phyloP scores from a whole-genome alignment of 2,888 invertebrate genomes.

The Cataglyphis albicans region DNA sequence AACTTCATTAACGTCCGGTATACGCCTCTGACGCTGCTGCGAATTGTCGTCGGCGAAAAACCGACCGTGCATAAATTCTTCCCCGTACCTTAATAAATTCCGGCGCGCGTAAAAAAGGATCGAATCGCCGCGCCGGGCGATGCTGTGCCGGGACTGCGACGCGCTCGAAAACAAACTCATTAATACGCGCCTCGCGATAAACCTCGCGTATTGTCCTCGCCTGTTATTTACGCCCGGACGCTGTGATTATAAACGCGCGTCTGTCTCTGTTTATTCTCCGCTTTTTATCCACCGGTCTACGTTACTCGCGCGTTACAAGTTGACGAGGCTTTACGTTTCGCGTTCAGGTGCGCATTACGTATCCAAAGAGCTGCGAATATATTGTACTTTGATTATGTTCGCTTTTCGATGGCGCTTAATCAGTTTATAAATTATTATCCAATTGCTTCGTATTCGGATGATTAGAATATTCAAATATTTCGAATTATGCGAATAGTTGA shows the following conservation, averaged over 20 bases:
- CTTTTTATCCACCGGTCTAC: neutral
- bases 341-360: neutral
- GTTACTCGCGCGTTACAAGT: neutral
- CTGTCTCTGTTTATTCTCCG: neutral
- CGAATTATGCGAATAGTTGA: neutral
- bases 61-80: slow-evolving; percentile 35
- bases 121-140: neutral
- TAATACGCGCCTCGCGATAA: slow-evolving; percentile 43
- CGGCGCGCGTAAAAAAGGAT: slow-evolving; percentile 19
- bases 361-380: neutral
- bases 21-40: slow-evolving; percentile 12
- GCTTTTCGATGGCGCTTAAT: neutral
- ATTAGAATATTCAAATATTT: neutral
- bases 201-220: slow-evolving; percentile 9
- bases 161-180: slow-evolving; percentile 49
- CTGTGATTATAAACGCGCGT: slow-evolving; percentile 36
- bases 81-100: slow-evolving; percentile 34
- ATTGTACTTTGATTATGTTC: neutral
- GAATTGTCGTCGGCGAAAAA: slow-evolving; percentile 6
- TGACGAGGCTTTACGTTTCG: neutral
- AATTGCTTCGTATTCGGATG: neutral
- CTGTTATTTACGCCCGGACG: slow-evolving; percentile 34
- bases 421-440: neutral
- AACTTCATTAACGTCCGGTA: slow-evolving; percentile 55
- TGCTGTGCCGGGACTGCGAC: neutral